Conservation (phyloP, 2,113 vertebrate genomes). For the Onychorhynchus coronatus region DNA sequence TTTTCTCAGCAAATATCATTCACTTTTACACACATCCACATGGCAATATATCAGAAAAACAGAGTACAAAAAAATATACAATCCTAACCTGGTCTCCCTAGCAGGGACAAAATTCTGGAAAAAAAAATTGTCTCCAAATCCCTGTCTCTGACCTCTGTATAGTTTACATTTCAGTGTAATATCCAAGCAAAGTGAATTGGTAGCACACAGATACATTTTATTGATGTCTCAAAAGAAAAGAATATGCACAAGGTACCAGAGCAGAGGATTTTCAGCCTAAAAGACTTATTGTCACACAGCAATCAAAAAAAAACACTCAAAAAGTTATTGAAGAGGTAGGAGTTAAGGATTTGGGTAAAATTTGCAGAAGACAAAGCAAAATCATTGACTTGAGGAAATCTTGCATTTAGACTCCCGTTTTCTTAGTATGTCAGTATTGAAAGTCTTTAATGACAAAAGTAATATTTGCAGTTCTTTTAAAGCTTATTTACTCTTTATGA, state of each 20-base stretch:
- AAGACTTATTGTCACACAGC: not conserved
- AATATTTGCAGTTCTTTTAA: not conserved
- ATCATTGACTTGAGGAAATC: not conserved
- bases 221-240: not conserved
- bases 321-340: not conserved
- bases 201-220: not conserved
- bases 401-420: not conserved
- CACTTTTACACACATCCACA: not conserved
- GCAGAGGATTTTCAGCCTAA: not conserved
- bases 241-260: not conserved
- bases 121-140: not conserved
- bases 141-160: not conserved
- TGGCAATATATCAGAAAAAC: not conserved
- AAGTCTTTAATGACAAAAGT: not conserved
- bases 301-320: not conserved
- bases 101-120: not conserved
- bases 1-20: not conserved
- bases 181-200: not conserved
- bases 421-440: not conserved
- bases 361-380: not conserved
- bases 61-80: not conserved
- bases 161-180: not conserved
- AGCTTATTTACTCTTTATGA: not conserved
- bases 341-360: not conserved
- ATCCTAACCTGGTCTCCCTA: not conserved